phyloP scores from a whole-genome alignment of 2,113 vertebrate species.

The Mungos mungo region DNA sequence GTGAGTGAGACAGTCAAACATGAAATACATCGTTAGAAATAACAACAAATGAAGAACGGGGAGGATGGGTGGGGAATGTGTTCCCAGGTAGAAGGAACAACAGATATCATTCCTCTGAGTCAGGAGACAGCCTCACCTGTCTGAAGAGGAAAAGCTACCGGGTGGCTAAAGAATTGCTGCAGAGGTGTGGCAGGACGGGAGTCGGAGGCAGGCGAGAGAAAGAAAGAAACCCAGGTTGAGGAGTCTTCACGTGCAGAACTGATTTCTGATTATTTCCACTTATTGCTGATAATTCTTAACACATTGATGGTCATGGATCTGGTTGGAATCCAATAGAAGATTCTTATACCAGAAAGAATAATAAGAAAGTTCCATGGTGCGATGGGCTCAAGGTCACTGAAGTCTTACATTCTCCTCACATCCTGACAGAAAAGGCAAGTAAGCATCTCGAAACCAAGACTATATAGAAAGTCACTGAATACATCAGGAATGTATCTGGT shows the following conservation, averaged over 20 bases:
- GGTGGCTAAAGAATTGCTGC: background rate
- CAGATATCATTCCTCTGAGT: background rate
- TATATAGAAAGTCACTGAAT: constrained; percentile 48
- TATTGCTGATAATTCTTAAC: background rate
- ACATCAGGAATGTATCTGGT: constrained; percentile 6
- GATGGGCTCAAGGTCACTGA: background rate
- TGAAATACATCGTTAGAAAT: background rate
- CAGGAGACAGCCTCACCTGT: background rate
- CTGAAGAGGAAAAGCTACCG: background rate
- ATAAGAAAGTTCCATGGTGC: background rate
- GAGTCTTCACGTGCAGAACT: background rate
- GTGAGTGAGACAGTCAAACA: background rate
- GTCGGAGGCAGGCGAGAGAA: background rate
- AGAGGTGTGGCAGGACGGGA: background rate
- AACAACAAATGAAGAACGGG: background rate
- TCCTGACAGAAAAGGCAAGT: constrained; percentile 50
- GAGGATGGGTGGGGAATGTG: background rate
- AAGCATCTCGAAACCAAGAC: constrained; percentile 58
- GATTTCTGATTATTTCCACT: background rate
- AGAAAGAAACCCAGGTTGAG: background rate
- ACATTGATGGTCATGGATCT: background rate
- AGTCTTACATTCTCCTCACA: constrained; percentile 1
- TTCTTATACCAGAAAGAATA: background rate
- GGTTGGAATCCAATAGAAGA: background rate
- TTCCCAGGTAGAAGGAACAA: background rate